Conservation (phyloP, 1,140 invertebrate genomes). For the Rhynchophorus ferrugineus region DNA sequence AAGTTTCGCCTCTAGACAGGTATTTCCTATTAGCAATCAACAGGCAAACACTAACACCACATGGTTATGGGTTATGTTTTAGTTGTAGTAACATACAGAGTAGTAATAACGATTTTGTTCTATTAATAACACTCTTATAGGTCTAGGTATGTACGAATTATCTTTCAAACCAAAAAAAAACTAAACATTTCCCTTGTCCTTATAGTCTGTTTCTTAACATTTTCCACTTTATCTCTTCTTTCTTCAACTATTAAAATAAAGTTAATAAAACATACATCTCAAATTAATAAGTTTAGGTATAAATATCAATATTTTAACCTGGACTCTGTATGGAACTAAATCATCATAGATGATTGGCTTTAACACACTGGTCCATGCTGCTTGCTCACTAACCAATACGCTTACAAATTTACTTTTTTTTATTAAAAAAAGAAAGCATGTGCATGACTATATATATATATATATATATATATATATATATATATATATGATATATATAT, state of each 20-base stretch:
- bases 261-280: too few relatives aligned
- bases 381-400: constrained; percentile 36
- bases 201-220: too few relatives aligned
- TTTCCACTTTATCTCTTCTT: too few relatives aligned
- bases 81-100: constrained; percentile 14
- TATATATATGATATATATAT: too few relatives aligned
- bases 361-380: constrained; percentile 37
- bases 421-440: neutral
- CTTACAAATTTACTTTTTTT: constrained; percentile 14
- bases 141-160: too few relatives aligned
- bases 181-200: too few relatives aligned
- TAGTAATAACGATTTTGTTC: neutral
- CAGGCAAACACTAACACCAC: constrained; percentile 16
- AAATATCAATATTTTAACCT: too few relatives aligned
- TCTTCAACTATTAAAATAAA: too few relatives aligned
- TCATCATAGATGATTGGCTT: constrained; percentile 8
- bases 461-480: neutral
- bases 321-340: constrained; percentile 9
- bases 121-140: too few relatives aligned
- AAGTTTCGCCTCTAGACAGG: constrained; percentile 41
- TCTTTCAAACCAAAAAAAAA: too few relatives aligned
- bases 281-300: too few relatives aligned
- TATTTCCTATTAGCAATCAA: constrained; percentile 26
- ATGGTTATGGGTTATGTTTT: constrained; percentile 11
- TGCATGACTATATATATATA: neutral